phyloP scores from a whole-genome alignment of 1,140 invertebrate species.

The Sycobia sp. region DNA sequence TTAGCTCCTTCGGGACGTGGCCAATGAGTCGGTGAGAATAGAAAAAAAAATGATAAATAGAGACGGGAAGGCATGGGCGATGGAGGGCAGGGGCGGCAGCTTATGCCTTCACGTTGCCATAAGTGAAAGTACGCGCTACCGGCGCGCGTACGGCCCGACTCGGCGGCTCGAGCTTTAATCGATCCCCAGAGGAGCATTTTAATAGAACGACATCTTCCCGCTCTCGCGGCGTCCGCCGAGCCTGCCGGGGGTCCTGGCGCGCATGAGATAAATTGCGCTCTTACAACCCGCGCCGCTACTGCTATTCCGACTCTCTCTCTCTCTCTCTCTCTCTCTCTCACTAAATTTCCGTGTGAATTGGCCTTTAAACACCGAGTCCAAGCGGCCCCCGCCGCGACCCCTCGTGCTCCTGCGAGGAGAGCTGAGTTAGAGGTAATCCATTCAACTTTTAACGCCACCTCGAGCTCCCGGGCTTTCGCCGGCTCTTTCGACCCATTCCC shows the following conservation, averaged over 20 bases:
- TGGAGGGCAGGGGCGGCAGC: too few species aligned
- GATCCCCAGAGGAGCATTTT: slow-evolving; percentile 11
- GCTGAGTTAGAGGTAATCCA: slow-evolving; percentile 25
- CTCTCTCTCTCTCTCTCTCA: neutral
- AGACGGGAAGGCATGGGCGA: too few species aligned
- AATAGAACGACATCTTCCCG: slow-evolving; percentile 10
- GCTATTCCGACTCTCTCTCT: too few species aligned
- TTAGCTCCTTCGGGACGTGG: too few species aligned
- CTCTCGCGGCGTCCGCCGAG: neutral
- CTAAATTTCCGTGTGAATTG: slow-evolving; percentile 27
- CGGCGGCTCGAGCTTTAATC: slow-evolving; percentile 14
- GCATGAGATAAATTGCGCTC: slow-evolving; percentile 12
- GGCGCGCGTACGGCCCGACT: too few species aligned
- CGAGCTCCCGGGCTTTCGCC: too few species aligned
- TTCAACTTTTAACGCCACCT: slow-evolving; percentile 23
- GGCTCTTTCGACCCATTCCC: too few species aligned
- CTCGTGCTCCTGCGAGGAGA: too few species aligned
- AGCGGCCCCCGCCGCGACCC: neutral
- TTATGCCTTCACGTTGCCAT: too few species aligned
- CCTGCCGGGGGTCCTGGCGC: neutral
- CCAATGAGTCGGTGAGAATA: too few species aligned
- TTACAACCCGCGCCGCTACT: neutral
- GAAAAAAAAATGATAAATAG: too few species aligned
- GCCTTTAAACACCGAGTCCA: slow-evolving; percentile 22
- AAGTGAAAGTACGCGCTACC: too few species aligned